Base-by-base conservation (phyloP, 2,113 vertebrate genomes). In the Ceratotherium simum region DNA sequence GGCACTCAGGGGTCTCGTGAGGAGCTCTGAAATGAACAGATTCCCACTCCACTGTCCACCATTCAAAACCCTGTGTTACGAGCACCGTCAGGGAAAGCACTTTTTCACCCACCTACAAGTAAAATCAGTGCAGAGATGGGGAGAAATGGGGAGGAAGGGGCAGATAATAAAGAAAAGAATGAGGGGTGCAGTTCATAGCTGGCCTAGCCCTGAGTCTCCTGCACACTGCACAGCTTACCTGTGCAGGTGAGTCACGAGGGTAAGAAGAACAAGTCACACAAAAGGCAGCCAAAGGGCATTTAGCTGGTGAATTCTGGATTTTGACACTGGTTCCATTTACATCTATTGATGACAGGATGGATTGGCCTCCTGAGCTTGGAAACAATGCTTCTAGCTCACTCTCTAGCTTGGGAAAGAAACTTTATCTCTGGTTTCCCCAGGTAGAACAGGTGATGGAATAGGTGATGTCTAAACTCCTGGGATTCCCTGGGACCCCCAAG, bases 231-330 rank as follows among this genome's bases (percentile, higher is more conserved):
- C 23, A 60, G 58, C 23, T 23, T 33, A 79, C 18, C 20, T 36
- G 78, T 23, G 78, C 20, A 12, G n/a, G 65, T 5, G 6, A 11
- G 8, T 54, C 17, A 1, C 8, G 46, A n/a, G n/a, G 33, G 8
- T 21, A 64, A 73, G 36, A 31, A 31, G 17, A 51, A 25, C 23
- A 12, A 2, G 58, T 6, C 25, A 20, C 23, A 11, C 65, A n/a
- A 12, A 21, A 23, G 33, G 21, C 20, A 54, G 17, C 20, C 16
- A 9, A 8, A 67, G 2, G 23, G 10, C 17, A 5, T n/a, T n/a
- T 5, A 0, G 0, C 46, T 46, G 42, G 8, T 13, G n/a, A 17
- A 11, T 5, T 39, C 56, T 39, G n/a, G 79, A 60, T 10, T 62
- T 60, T 29, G 21, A 18, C 16, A 8, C n/a, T 42, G n/a, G 13